Evolutionary conservation across 2,888 invertebrate species (phyloP), one percentile per base, ranked within the genome.

Genomic region (Punctoribates punctum): DNA sequence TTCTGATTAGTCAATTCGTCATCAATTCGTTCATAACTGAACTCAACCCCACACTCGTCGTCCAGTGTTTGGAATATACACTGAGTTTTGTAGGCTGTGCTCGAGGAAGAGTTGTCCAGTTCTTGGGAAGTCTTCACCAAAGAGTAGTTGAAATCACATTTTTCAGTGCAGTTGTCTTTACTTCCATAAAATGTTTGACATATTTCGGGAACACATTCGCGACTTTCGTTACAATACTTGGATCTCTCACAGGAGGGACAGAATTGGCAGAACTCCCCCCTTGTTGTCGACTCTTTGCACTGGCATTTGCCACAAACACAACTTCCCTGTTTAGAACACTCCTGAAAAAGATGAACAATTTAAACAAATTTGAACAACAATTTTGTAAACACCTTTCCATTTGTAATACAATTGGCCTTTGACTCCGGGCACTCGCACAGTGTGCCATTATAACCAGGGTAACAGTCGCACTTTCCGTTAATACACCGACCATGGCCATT

Each of bases 361-460:
- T n/a, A 11, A 17, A 8, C 20, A 54, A 11, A 13, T 8, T 5
- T n/a, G 8, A 11, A 13, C 57, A 57, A 57, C 23, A 23, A n/a
- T 9, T 23, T 23, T 57, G 3, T n/a, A n/a, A n/a, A 6, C 13
- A 42, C 65, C 65, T 38, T 1, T 8, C 29, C n/a, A 23, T 70
- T 46, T 3, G 42, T 70, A 9, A 88, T 88, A 82, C 96, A 96
- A 0, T 89, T 89, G 38, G 89, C 88, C 79, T 88, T 89, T 75
- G 91, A 89, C 78, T 88, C 88, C 73, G 88, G 88, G 83, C 96
- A 96, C 81, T 90, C 90, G 83, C 96, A 96, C 75, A 91, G 91
- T 27, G 88, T 86, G 3, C 93, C 94, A 48, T 88, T 89, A 91
- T 92, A 96, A 73, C 90, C 92, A 0, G 88, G 83, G 4, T 85